Base-by-base conservation (phyloP, 2,888 invertebrate species). In the Pedicia rivosa region DNA sequence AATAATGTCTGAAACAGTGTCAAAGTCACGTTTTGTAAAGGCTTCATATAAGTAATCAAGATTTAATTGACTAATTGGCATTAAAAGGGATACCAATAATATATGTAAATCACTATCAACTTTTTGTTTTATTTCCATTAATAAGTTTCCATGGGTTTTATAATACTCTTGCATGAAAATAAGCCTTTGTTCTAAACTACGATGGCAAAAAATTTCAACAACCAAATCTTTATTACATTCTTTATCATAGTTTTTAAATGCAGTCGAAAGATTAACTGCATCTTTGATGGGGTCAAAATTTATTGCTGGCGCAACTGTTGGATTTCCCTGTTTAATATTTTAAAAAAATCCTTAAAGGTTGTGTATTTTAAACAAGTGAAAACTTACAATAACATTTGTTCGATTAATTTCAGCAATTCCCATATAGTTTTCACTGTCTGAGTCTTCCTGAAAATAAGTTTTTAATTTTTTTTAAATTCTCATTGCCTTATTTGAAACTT, bases 181-280 rank as follows among this genome's bases (percentile, higher is more conserved):
- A 46, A 86, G 69, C 40, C 95, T 71, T 60, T 97, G 92, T 24
- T 72, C 72, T 52, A 90, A 90, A 45, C 78, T 78, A 35, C 94
- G 74, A 45, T 74, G 73, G 8, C 82, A 74, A 34, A 95, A 65
- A 9, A 94, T 76, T 47, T 79, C 75, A 40, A 91, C 88, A 48
- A 94, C 79, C 1, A 83, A 69, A 52, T 81, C 79, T 56, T 94
- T 92, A 55, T 94, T 86, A 0, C 92, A 92, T 22, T 91, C 87
- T 25, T 58, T n/a, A n/a, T n/a, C n/a, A n/a, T n/a, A 57, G 12
- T 88, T 88, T 62, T 87, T 88, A 88, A 90, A 90, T 1, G 88
- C 88, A 49, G 79, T 81, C n/a, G 86, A 69, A 16, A 90, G 67
- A 2, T 74, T 64, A 46, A 78, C 78, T 1, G 87, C 87, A 70